Evolutionary conservation across 2,888 invertebrate genomes (phyloP).

Genomic region (Calephelis perditalis): DNA sequence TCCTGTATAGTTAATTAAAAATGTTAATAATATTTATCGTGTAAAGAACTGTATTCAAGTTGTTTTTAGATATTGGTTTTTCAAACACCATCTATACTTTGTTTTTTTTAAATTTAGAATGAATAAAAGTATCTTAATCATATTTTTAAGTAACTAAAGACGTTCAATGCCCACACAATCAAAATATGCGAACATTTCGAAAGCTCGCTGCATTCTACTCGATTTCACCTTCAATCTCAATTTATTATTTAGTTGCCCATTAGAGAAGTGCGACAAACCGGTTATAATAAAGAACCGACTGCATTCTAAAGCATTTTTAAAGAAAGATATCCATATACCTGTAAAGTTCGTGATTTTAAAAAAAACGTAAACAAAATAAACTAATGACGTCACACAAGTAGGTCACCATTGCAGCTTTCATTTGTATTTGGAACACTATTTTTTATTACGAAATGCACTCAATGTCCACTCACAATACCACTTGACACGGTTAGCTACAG

Average conservation of each 20-base stretch:
- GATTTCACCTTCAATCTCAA: slow-evolving; percentile 4
- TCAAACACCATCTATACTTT: too few relatives aligned
- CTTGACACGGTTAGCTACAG: slow-evolving; percentile 20
- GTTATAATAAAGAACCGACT: background rate
- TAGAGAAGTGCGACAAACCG: background rate
- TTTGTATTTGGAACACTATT: slow-evolving; percentile 21
- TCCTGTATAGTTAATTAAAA: too few relatives aligned
- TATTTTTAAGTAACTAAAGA: too few relatives aligned
- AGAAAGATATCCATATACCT: background rate
- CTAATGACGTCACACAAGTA: slow-evolving; percentile 31
- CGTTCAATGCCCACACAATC: too few relatives aligned
- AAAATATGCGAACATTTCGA: slow-evolving; percentile 5
- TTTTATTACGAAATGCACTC: slow-evolving; percentile 16
- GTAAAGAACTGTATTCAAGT: too few relatives aligned
- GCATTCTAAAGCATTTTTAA: slow-evolving; percentile 6
- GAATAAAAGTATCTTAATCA: too few relatives aligned
- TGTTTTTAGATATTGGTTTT: too few relatives aligned
- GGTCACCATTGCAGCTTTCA: slow-evolving; percentile 26
- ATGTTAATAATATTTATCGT: too few relatives aligned
- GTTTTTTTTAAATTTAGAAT: too few relatives aligned
- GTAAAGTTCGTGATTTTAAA: background rate
- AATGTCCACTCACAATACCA: slow-evolving; percentile 17
- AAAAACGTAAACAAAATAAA: slow-evolving; percentile 26
- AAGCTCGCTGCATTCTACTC: background rate
- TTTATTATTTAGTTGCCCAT: background rate